These are phyloP conservation scores for Leucoraja erinaceus DNA, from an alignment of 2,113 vertebrate genomes.

Conservation along the genomic window DNA sequence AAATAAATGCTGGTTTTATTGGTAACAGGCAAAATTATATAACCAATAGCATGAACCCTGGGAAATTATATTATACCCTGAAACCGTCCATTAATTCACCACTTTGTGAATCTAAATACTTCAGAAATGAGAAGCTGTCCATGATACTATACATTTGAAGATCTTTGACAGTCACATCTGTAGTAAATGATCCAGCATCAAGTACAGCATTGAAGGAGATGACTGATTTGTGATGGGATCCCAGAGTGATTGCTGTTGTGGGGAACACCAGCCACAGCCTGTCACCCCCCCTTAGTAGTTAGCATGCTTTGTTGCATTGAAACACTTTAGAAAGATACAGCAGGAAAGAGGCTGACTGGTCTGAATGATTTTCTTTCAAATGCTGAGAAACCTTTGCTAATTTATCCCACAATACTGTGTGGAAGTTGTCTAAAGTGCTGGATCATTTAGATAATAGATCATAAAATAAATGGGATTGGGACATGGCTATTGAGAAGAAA, in stretches of 20 bases:
- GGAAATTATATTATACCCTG: background rate
- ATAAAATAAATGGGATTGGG: background rate
- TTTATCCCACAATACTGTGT: background rate
- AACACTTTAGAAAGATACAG: background rate
- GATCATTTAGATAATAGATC: background rate
- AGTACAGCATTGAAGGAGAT: background rate
- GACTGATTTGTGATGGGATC: background rate
- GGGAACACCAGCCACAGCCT: background rate
- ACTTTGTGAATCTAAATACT: background rate
- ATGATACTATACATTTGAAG: background rate
- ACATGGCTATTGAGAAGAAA: background rate
- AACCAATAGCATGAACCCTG: background rate
- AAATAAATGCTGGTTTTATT: background rate
- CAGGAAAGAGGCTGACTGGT: background rate
- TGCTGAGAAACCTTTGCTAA: background rate
- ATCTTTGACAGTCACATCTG: background rate
- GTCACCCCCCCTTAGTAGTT: background rate
- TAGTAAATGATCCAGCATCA: background rate
- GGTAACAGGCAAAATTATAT: background rate
- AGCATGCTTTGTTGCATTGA: background rate
- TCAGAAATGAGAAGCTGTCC: conserved; percentile 4
- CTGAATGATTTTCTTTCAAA: background rate
- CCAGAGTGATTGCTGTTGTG: background rate
- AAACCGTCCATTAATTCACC: background rate
- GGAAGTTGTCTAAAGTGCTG: background rate